Evolutionary conservation across 2,113 vertebrate genomes (phyloP), one percentile per base, ranked within the genome.

Genomic region (Numenius arquata): DNA sequence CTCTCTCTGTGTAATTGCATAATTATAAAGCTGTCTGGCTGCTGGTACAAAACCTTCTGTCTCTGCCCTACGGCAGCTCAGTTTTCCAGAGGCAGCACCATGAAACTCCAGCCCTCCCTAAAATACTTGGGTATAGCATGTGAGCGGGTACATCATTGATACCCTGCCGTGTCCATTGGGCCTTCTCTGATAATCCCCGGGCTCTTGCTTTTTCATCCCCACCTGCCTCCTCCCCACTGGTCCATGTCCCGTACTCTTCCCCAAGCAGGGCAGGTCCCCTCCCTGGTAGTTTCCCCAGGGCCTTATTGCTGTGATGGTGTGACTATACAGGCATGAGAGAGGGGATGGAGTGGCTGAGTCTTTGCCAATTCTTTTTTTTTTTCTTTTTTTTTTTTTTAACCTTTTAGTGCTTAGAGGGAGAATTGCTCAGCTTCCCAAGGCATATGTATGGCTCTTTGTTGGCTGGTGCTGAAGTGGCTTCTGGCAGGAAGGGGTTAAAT

Each of bases 401-500:
- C 43, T 63, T 5, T 59, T 82, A 80, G 53, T 89, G 71, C 62
- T 92, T 73, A 40, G 8, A 55, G 16, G 18, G 20, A 73, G 32
- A 53, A 22, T 30, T 70, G 41, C 20, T 89, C 65, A 85, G 65
- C 80, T 97, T 90, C n/a, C 73, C 38, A 90, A 95, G 90, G 81
- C 62, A 92, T 93, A 89, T 12, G 43, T 32, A 63, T 22, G 50
- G 29, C 8, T 68, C 25, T 79, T 67, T 70, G 14, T 55, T 62
- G 32, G 41, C 18, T 26, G 14, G 20, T 15, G 61, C 26, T 68
- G 14, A 62, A 71, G 48, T 8, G 15, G 32, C 48, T 94, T 65
- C 50, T 92, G 71, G 70, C 62, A 92, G 52, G 73, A 95, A 95
- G 90, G 95, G 70, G 95, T 98, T 98, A 98, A 98, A 93, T 92